phyloP scores from a whole-genome alignment of 1,140 invertebrate species.

The Nasonia vitripennis region DNA sequence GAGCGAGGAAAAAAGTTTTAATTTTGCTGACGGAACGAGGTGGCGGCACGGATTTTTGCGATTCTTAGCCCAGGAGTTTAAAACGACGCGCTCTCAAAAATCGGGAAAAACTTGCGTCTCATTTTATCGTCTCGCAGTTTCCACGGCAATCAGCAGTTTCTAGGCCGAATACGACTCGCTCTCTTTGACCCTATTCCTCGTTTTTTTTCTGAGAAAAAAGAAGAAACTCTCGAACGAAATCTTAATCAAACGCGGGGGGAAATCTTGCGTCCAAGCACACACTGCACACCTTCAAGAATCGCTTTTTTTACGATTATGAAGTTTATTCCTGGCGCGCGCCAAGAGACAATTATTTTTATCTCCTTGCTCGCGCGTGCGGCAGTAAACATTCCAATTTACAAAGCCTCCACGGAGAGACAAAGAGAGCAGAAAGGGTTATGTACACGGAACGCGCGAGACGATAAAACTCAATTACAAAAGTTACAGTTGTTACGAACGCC shows the following conservation, averaged over 20 bases:
- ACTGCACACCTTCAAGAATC: background rate
- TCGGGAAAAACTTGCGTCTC: background rate
- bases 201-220: background rate
- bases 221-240: background rate
- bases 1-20: conserved; percentile 3
- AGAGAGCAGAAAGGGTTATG: conserved; percentile 13
- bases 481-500: conserved; percentile 58
- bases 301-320: conserved; percentile 27
- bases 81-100: background rate
- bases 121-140: background rate
- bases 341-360: conserved; percentile 43
- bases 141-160: background rate
- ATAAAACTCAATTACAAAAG: conserved; percentile 72
- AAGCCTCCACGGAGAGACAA: conserved; percentile 40
- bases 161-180: background rate
- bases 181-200: too few species aligned
- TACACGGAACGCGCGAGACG: conserved; percentile 54
- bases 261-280: background rate
- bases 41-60: background rate
- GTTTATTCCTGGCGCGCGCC: conserved; percentile 5
- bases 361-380: background rate
- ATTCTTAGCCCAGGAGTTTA: background rate
- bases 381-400: conserved; percentile 54
- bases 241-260: background rate
- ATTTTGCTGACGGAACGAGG: background rate